These are phyloP conservation scores for Mormyrus lacerda DNA, from an alignment of 2,113 vertebrate species.

Conservation along the genomic window DNA sequence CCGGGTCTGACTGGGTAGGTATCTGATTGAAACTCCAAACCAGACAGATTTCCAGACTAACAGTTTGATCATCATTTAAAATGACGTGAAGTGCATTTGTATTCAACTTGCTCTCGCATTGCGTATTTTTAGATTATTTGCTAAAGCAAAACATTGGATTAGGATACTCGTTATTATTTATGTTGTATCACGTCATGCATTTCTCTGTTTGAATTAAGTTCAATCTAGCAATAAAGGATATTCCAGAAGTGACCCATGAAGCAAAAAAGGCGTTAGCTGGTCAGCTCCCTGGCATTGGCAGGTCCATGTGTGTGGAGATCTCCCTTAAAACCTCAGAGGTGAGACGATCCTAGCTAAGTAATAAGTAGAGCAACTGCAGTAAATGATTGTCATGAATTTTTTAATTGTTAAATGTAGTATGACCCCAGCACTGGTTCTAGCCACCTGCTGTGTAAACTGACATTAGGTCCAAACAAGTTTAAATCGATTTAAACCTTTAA, in stretches of 20 bases:
- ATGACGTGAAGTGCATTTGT: neutral
- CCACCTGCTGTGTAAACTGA: neutral
- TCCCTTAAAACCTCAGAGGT: conserved; percentile 98
- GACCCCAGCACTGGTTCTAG: neutral
- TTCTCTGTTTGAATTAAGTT: conserved; percentile 82
- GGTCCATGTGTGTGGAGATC: conserved; percentile 98
- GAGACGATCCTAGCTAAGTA: conserved; percentile 27
- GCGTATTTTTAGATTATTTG: neutral
- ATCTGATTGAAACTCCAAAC: neutral
- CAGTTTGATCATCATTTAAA: neutral
- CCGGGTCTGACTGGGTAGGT: conserved; percentile 95
- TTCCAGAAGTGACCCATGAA: conserved; percentile 98
- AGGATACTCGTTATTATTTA: neutral
- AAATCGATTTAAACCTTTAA: neutral
- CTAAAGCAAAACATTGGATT: neutral
- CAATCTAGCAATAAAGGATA: conserved; percentile 97
- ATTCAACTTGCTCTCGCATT: neutral
- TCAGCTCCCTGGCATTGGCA: conserved; percentile 84
- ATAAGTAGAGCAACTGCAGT: neutral
- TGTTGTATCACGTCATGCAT: neutral
- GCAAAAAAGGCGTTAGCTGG: conserved; percentile 94
- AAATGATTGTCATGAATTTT: neutral
- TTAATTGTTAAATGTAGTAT: neutral
- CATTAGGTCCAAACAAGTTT: neutral
- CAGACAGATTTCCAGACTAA: neutral